These are phyloP conservation scores for Taenaris catops DNA, from an alignment of 2,888 invertebrate species.

Conservation along the genomic window DNA sequence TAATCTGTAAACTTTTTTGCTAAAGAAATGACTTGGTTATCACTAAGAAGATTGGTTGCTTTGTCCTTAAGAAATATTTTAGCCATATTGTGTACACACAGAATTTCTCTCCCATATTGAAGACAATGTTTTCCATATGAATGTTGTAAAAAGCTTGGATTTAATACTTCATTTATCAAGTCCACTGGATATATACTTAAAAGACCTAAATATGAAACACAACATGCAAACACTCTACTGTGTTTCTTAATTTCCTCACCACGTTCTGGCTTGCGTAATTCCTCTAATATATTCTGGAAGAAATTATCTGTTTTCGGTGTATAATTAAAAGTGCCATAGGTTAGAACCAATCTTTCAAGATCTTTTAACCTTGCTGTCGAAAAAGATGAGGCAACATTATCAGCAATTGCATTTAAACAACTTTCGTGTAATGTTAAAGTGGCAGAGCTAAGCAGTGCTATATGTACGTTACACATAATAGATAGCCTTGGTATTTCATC, in stretches of 20 bases:
- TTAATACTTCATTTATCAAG: conserved; percentile 78
- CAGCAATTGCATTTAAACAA: conserved; percentile 62
- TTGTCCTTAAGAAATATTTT: conserved; percentile 81
- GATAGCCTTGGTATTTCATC: conserved; percentile 81
- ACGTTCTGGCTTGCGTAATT: conserved; percentile 75
- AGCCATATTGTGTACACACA: conserved; percentile 81
- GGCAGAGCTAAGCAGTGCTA: conserved; percentile 81
- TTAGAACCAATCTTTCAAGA: conserved; percentile 84
- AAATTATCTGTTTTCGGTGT: conserved; percentile 63
- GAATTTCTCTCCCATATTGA: conserved; percentile 79
- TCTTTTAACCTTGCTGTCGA: conserved; percentile 83
- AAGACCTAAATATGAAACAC: conserved; percentile 81
- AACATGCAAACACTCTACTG: conserved; percentile 80
- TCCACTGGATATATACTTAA: conserved; percentile 78
- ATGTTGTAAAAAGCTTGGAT: conserved; percentile 75
- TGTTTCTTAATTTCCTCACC: conserved; percentile 75
- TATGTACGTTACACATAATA: conserved; percentile 81
- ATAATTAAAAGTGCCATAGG: conserved; percentile 81
- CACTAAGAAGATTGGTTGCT: conserved; percentile 73
- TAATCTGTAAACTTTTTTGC: conserved; percentile 81
- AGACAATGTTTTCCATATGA: conserved; percentile 72
- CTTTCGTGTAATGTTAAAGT: conserved; percentile 53
- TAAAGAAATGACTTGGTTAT: conserved; percentile 63
- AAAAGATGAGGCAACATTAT: conserved; percentile 70
- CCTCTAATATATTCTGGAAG: conserved; percentile 54